A percentile compares a stretch with the other conserved stretches of the same genome.
Conservation (phyloP, 2,888 invertebrate species). For the Blastobasis lacticolella region DNA sequence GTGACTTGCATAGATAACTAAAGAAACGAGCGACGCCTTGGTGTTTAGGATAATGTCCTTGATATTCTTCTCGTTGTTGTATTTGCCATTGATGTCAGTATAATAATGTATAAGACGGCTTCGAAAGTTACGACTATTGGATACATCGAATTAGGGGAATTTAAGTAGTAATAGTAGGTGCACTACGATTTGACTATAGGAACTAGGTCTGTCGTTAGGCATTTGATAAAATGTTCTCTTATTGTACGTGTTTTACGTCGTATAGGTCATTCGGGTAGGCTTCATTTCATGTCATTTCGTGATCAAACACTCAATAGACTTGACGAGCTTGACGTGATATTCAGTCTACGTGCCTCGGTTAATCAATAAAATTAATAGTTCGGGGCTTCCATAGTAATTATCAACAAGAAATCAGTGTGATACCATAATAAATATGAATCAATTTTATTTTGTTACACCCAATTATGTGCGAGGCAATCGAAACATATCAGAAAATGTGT, state of each 20-base stretch:
- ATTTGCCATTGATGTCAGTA: constrained; percentile 51
- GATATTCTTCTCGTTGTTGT: constrained; percentile 48
- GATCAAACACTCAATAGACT: not conserved
- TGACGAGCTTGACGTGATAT: not conserved
- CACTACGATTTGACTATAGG: constrained; percentile 38
- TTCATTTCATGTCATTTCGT: constrained; percentile 2
- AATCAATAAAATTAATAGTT: constrained; percentile 10
- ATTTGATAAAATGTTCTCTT: constrained; percentile 1
- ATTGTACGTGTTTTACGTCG: too few species aligned
- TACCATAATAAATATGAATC: not conserved
- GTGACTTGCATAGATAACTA: constrained; percentile 65
- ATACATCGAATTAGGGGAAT: constrained; percentile 66
- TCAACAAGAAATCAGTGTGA: not conserved
- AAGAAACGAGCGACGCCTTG: constrained; percentile 47
- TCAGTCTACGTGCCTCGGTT: constrained; percentile 8
- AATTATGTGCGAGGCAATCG: constrained; percentile 9
- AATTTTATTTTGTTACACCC: not conserved
- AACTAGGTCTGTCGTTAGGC: constrained; percentile 38
- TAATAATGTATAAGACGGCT: constrained; percentile 43
- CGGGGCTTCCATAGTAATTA: constrained; percentile 29
- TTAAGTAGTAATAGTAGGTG: constrained; percentile 37
- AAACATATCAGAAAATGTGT: constrained; percentile 55
- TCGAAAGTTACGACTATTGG: constrained; percentile 47
- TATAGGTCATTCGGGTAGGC: too few species aligned
- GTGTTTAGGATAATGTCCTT: constrained; percentile 43